Conservation (phyloP, 1,140 invertebrate genomes). For the Thaumatotibia leucotreta region DNA sequence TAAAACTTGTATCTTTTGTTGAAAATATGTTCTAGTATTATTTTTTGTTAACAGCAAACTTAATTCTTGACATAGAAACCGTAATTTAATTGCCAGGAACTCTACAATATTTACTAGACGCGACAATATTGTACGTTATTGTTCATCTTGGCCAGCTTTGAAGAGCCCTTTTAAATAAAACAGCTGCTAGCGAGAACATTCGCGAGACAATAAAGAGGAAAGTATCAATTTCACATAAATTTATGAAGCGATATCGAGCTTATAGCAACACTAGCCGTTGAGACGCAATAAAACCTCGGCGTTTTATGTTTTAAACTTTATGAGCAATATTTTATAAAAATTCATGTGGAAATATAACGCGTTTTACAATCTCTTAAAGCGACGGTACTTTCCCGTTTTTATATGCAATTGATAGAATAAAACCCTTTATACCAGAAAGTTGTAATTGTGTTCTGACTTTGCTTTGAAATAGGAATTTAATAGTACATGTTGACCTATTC, state of each 20-base stretch:
- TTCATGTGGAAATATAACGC: slow-evolving; percentile 18
- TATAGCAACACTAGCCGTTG: slow-evolving; percentile 33
- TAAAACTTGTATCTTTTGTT: too few species aligned
- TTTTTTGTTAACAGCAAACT: too few species aligned
- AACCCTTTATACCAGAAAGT: too few species aligned
- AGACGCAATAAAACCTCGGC: slow-evolving; percentile 42
- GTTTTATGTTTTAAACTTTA: slow-evolving; percentile 48
- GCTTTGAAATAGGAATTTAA: too few species aligned
- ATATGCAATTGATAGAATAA: background rate
- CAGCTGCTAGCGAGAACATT: background rate
- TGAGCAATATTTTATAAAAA: slow-evolving; percentile 44
- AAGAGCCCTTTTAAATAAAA: background rate
- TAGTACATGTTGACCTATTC: too few species aligned
- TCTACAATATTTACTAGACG: too few species aligned
- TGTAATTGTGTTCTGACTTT: too few species aligned
- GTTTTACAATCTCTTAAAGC: slow-evolving; percentile 9
- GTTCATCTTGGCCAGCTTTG: background rate
- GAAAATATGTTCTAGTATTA: too few species aligned
- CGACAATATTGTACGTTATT: background rate
- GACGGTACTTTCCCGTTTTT: background rate
- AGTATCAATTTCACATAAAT: slow-evolving; percentile 45
- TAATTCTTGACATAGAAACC: too few species aligned
- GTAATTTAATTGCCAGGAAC: too few species aligned
- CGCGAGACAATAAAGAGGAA: slow-evolving; percentile 16
- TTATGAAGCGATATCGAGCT: slow-evolving; percentile 38